Evolutionary conservation across 2,113 vertebrate species (phyloP), one percentile per base, ranked within the genome.

Genomic region (Daubentonia madagascariensis): DNA sequence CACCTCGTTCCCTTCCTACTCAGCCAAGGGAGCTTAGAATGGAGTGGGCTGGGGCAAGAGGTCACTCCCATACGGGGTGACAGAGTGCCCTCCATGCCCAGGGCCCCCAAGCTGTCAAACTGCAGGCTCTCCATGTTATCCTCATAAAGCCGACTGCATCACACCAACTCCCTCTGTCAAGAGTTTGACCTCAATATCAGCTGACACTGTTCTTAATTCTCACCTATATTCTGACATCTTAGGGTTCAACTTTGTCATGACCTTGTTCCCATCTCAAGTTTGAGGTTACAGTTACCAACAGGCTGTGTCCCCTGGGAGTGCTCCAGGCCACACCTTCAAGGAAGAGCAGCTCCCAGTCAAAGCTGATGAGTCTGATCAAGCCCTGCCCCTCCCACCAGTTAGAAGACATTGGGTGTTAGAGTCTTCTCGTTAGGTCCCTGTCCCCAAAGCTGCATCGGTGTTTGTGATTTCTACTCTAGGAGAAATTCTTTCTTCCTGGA

Each of bases 71-170:
- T 68, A 9, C 14, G 25, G n/a, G 57, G 61, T 30, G 28, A 25
- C 0, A 10, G 17, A 1, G 2, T 23, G 0, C 10, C 16, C 20
- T 52, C 45, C 2, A 6, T 17, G 25, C 18, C 17, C 16, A 12
- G 25, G 2, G 28, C 16, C 79, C 32, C n/a, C 16, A 11, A 45
- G 52, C 45, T 63, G n/a, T 35, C 78, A 65, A 30, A 28, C 10
- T 2, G 20, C 22, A 4, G 13, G 25, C 22, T 16, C 37, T 73
- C 16, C 16, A 1, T 12, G 32, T 45, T 16, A 18, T 35, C n/a
- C 50, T 83, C 40, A n/a, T 54, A 16, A 85, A 85, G 85, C 16
- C 2, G 30, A 52, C 54, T 68, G 25, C 45, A 70, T 48, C n/a
- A 35, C 11, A 32, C 63, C 1, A 22, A 70, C 30, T 79, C 43